Percentiles rank a stretch among this genome's conserved stretches.
Conservation (phyloP, 2,888 invertebrate species). For the Vanessa cardui region DNA sequence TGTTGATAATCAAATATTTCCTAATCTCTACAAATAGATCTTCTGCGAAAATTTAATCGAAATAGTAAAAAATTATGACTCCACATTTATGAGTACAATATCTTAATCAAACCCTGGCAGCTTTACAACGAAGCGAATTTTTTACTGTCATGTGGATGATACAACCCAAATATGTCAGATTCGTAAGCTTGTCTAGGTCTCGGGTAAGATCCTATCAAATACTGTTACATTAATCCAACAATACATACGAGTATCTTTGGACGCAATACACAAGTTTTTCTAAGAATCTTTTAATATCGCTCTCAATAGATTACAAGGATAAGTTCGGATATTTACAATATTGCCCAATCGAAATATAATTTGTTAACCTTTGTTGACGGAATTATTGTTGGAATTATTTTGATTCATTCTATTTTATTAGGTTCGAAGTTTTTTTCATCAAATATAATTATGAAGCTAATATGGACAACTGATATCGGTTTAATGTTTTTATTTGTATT, state of each 20-base stretch:
- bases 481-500: neutral
- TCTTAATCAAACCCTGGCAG: conserved; percentile 3
- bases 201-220: conserved; percentile 31
- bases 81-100: neutral
- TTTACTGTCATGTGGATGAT: conserved; percentile 37
- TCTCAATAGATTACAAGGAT: neutral
- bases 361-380: conserved; percentile 7
- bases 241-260: conserved; percentile 1
- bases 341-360: conserved; percentile 9
- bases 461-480: too few relatives aligned
- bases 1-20: too few relatives aligned
- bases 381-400: conserved; percentile 12
- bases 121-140: conserved; percentile 26
- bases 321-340: conserved; percentile 12
- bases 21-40: too few relatives aligned
- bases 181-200: conserved; percentile 28
- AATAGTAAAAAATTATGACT: neutral
- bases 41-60: neutral
- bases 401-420: conserved; percentile 2
- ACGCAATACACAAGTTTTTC: conserved; percentile 4
- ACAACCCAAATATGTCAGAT: conserved; percentile 41
- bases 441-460: neutral
- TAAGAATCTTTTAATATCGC: conserved; percentile 7
- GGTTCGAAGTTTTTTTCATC: conserved; percentile 8
- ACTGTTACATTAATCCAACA: conserved; percentile 1